These are phyloP conservation scores for Clusia tigrina DNA, from an alignment of 2,888 invertebrate species.

Conservation along the genomic window DNA sequence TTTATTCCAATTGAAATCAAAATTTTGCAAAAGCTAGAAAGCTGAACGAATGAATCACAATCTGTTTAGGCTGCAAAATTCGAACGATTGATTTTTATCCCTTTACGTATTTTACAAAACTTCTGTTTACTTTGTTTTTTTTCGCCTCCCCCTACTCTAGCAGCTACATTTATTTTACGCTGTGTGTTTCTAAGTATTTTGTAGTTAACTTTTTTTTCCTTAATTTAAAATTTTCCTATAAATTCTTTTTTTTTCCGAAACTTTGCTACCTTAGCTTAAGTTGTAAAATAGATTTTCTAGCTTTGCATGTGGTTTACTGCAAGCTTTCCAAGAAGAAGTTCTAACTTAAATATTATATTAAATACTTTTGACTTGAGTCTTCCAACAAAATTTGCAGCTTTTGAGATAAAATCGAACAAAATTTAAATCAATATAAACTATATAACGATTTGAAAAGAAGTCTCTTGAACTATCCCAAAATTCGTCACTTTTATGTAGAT, in stretches of 20 bases:
- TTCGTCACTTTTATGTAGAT: not conserved
- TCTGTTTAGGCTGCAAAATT: constrained; percentile 41
- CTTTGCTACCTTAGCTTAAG: not conserved
- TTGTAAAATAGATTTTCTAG: constrained; percentile 19
- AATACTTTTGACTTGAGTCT: constrained; percentile 23
- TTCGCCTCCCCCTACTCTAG: not conserved
- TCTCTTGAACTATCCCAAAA: constrained; percentile 35
- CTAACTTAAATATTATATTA: constrained; percentile 9
- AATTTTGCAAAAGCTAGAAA: constrained; percentile 28
- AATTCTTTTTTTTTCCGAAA: not conserved
- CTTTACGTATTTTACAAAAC: constrained; percentile 12
- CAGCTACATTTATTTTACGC: not conserved
- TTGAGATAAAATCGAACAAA: constrained; percentile 16
- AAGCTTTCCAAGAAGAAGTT: constrained; percentile 13
- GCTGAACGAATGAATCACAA: not conserved
- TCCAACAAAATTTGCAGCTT: constrained; percentile 20
- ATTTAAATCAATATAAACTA: not conserved
- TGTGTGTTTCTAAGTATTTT: not conserved
- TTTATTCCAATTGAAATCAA: constrained; percentile 13
- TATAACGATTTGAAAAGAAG: constrained; percentile 50
- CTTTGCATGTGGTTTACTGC: constrained; percentile 29
- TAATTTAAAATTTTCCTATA: not conserved
- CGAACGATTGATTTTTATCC: constrained; percentile 42
- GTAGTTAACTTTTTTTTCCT: constrained; percentile 3
- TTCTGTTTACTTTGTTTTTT: constrained; percentile 11